Conservation (phyloP, 2,888 invertebrate species). For the Xanthorhoe designata region DNA sequence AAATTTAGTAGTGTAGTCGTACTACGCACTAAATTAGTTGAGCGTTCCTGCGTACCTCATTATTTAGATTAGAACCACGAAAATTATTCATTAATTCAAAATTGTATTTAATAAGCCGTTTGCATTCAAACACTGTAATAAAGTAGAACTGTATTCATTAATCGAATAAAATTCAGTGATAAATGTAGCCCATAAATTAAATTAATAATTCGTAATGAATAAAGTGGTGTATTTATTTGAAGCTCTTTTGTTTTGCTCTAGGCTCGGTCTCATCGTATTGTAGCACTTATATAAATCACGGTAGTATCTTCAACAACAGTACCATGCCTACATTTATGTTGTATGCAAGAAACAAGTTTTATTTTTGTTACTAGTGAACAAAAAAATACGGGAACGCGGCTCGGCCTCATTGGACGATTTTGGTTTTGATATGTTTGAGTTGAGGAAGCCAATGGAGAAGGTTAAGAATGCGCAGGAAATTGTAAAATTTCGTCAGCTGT, state of each 20-base stretch:
- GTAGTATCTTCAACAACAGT: too few species aligned
- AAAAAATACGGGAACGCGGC: too few species aligned
- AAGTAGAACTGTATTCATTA: neutral
- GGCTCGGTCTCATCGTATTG: neutral
- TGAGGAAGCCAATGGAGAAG: too few species aligned
- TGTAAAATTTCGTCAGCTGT: too few species aligned
- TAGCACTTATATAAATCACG: too few species aligned
- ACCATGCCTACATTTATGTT: too few species aligned
- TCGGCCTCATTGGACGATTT: too few species aligned
- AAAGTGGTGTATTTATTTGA: neutral
- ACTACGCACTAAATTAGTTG: neutral
- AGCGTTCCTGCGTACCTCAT: neutral
- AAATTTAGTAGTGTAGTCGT: neutral
- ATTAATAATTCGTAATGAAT: neutral
- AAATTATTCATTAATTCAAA: slow-evolving; percentile 1
- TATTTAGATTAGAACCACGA: neutral
- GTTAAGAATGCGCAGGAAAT: too few species aligned
- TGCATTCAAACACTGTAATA: neutral
- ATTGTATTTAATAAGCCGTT: neutral
- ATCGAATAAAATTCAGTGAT: neutral
- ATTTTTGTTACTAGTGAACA: too few species aligned
- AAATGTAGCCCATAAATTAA: slow-evolving; percentile 1
- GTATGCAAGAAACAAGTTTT: too few species aligned
- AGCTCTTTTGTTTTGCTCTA: neutral
- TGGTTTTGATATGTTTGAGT: too few species aligned